These are phyloP conservation scores for Micromesistius poutassou DNA, from an alignment of 2,797 vertebrate genomes.

Conservation along the genomic window DNA sequence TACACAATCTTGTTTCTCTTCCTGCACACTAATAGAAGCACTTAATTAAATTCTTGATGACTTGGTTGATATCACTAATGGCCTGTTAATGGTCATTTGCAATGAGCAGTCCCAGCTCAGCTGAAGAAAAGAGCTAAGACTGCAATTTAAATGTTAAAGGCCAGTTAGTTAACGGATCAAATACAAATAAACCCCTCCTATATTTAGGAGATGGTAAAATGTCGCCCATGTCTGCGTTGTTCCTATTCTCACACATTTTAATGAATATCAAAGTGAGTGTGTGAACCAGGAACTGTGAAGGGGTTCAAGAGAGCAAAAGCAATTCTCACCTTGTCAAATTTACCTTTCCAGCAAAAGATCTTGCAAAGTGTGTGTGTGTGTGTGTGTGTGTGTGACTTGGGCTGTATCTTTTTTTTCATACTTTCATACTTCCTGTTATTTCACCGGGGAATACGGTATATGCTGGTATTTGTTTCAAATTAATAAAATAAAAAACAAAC, in stretches of 20 bases:
- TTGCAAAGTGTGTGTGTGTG: constrained; percentile 3
- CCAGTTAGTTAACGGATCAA: not conserved
- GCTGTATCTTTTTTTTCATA: no score
- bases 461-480: no score
- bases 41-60: not conserved
- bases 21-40: constrained; percentile 1
- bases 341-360: not conserved
- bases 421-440: no score
- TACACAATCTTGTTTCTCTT: not conserved
- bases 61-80: constrained; percentile 5
- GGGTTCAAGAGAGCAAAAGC: constrained; percentile 16
- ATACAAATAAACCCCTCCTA: not conserved
- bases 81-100: constrained; percentile 3
- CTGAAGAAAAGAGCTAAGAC: not conserved
- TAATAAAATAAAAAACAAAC: no score
- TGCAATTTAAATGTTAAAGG: not conserved
- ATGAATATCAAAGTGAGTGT: constrained; percentile 18
- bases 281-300: constrained; percentile 14
- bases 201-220: not conserved
- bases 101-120: not conserved
- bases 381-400: not conserved
- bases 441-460: no score
- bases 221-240: not conserved
- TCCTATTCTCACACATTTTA: not conserved
- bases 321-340: constrained; percentile 26